Base-by-base conservation (phyloP, 2,888 invertebrate species). In the Sinhomidia bicolor region DNA sequence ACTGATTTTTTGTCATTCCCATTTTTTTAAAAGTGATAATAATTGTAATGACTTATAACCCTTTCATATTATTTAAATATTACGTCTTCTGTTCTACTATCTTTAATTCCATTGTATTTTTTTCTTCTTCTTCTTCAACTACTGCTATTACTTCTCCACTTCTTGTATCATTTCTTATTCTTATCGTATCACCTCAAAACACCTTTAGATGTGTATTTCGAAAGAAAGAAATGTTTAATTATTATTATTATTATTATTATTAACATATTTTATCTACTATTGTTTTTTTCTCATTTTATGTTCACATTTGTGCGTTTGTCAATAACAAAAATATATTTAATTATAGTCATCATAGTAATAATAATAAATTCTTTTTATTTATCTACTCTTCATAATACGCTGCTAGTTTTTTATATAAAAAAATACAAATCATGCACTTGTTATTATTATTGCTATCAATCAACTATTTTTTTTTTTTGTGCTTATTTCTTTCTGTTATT, bases 401-500 rank as follows among this genome's bases (percentile, higher is more conserved):
- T n/a, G n/a, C n/a, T n/a, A n/a, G n/a, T n/a, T n/a, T n/a, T n/a
- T n/a, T n/a, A n/a, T n/a, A n/a, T n/a, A n/a, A n/a, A n/a, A n/a
- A n/a, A n/a, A n/a, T n/a, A n/a, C n/a, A n/a, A n/a, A n/a, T n/a
- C n/a, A n/a, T n/a, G n/a, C n/a, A n/a, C n/a, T n/a, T n/a, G n/a
- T n/a, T n/a, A 62, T 5, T 62, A 62, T 62, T 62, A 62, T 62
- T 7, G 20, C 20, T 62, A 62, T 62, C 20, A 62, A 20, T 54
- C 20, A 54, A 36, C 36, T 26, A 68, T 26, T 12, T 65, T 29
- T 65, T 20, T 5, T 32, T 65, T 14, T 68, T 68, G 32, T 36
- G 36, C 36, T 68, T 65, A 26, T 65, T 32, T 62, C 36, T 32
- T 68, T 68, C 68, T 68, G 23, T 68, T 32, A 62, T 62, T 23